A percentile compares a stretch with the other conserved stretches of the same genome.
Evolutionary conservation across 2,888 invertebrate species (phyloP).

Genomic region (Ichneumon xanthorius): DNA sequence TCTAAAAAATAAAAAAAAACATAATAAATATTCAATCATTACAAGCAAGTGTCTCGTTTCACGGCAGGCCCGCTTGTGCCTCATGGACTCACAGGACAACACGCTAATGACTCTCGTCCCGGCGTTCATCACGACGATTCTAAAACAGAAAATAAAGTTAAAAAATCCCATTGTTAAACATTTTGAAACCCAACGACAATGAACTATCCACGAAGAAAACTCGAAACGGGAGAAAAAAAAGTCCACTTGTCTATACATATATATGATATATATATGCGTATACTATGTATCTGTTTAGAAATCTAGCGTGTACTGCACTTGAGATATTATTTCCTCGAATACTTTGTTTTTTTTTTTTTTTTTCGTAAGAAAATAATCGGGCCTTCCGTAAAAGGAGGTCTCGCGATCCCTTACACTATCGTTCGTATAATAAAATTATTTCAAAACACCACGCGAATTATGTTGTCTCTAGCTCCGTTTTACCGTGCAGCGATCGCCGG

Average conservation of each 20-base stretch:
- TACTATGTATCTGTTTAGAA: conserved; percentile 61
- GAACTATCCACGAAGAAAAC: conserved; percentile 9
- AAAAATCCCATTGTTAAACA: conserved; percentile 37
- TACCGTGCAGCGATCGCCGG: background rate
- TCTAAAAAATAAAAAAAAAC: conserved; percentile 46
- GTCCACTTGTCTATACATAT: conserved; percentile 68
- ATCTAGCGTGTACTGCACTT: conserved; percentile 62
- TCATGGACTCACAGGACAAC: conserved; percentile 58
- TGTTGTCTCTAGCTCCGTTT: background rate
- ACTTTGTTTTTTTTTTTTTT: conserved; percentile 49
- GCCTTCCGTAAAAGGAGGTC: conserved; percentile 75
- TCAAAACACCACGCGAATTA: conserved; percentile 69
- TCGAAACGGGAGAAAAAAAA: conserved; percentile 41
- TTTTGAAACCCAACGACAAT: conserved; percentile 11
- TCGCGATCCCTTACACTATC: conserved; percentile 76
- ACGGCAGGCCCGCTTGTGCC: conserved; percentile 73
- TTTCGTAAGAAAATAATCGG: conserved; percentile 71
- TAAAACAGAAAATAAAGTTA: conserved; percentile 29
- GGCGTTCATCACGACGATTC: conserved; percentile 18
- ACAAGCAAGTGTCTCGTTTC: conserved; percentile 74
- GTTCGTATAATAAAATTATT: conserved; percentile 82
- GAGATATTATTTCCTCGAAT: conserved; percentile 59
- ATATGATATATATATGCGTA: conserved; percentile 63
- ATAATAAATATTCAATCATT: conserved; percentile 70
- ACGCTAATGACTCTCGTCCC: conserved; percentile 50